Base-by-base conservation (phyloP, 1,140 invertebrate species). In the Ostrea edulis region DNA sequence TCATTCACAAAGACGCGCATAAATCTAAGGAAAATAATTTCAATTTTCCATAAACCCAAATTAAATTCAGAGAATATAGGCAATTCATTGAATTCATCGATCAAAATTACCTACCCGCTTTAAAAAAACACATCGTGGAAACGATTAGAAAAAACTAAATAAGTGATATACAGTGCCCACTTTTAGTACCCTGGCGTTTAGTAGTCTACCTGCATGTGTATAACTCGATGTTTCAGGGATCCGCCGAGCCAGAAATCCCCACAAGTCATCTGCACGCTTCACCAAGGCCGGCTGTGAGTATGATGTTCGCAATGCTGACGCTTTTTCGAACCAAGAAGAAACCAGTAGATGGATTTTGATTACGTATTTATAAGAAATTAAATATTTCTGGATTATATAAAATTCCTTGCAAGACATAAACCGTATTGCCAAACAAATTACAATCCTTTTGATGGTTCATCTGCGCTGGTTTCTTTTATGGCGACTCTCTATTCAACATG, bases 211-310 rank as follows among this genome's bases (percentile, higher is more conserved):
- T 83, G 52, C 82, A 83, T 53, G 82, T 83, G 20, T 54, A 54
- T 8, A 44, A 83, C 35, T 83, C 44, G 44, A 52, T 53, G 52
- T 83, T 83, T 83, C 82, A 83, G 82, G 82, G 35, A 22, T 7
- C 35, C n/a, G 14, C 44, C 20, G 52, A 53, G 17, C 82, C 51
- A 53, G 44, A 83, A 25, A 83, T 52, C 8, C 44, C 44, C 25
- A 85, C 83, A 20, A 62, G 83, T 51, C 83, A 85, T 85, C 53
- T 85, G 54, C 83, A 85, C 54, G 83, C 83, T 52, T 55, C 86
- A 62, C 65, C 86, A 25, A 87, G 55, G 81, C 86, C 86, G 53
- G 86, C 83, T 82, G 86, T 87, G 86, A 87, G 87, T 88, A 85
- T 88, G 20, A 83, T 52, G 68, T 77, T 77, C 68, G 68, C 68